Evolutionary conservation across 2,888 invertebrate genomes (phyloP), one percentile per base, ranked within the genome.

Genomic region (Aleiodes leptofemur): DNA sequence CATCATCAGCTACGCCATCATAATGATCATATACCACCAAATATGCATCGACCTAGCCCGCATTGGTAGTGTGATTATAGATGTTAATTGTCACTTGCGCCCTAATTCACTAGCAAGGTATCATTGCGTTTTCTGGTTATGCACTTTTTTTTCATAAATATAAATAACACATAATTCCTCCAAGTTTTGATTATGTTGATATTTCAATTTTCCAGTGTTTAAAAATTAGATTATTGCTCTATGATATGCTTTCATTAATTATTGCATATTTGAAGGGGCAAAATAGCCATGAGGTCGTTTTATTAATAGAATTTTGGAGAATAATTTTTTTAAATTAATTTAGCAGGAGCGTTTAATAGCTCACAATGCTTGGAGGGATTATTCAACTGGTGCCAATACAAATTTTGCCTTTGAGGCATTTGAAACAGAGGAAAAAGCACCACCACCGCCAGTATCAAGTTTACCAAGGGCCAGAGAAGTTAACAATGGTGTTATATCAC

Each of bases 361-460:
- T 29, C 95, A 94, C 88, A 94, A 95, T 16, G 96, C 96, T 0
- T 97, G 97, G 97, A 96, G 96, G 87, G 97, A 97, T 86, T 97
- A 96, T 87, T 94, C 95, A 0, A 91, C 94, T 0, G 87, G 87
- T 29, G 92, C 94, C 1, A 96, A 95, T 89, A 96, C 96, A 0
- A 97, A 97, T 90, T 97, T 96, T 90, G 97, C 96, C 0, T 97
- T 97, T 90, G 97, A 97, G 84, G 94, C 96, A 0, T 96, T 95
- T 87, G 96, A 96, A 83, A 94, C 95, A 76, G 96, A 96, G 83
- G 95, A 95, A 86, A 95, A 95, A 84, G 89, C 89, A 0, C 87
- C 86, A 1, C 88, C 89, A 0, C 88, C 88, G 0, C 87, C 88
- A 2, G 85, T 89, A 4, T 88, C 88, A 61, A 89, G 88, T 76